Evolutionary conservation across 2,113 vertebrate species (phyloP).

Genomic region (Cebus imitator): DNA sequence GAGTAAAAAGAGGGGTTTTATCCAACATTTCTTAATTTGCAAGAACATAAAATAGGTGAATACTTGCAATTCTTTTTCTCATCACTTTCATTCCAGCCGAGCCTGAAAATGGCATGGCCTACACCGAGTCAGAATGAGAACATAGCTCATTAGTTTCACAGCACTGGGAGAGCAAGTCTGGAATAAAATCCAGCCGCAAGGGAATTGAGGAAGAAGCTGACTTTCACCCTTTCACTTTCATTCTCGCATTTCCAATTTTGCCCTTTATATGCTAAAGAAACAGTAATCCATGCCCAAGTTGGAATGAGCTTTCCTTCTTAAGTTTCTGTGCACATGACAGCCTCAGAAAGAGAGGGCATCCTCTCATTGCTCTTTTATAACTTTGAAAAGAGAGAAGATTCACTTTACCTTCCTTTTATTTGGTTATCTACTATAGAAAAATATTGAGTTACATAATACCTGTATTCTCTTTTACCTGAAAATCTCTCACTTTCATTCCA

Average conservation of each 20-base stretch:
- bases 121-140: background rate
- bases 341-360: background rate
- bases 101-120: background rate
- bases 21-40: background rate
- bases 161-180: background rate
- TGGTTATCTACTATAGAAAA: background rate
- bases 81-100: background rate
- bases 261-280: background rate
- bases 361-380: background rate
- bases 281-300: background rate
- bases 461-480: background rate
- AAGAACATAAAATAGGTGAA: conserved; percentile 48
- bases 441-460: background rate
- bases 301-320: background rate
- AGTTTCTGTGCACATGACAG: background rate
- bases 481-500: background rate
- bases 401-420: background rate
- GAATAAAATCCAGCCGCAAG: background rate
- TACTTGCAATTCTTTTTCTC: background rate
- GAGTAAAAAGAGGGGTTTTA: background rate
- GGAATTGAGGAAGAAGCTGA: background rate
- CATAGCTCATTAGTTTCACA: background rate
- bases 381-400: background rate
- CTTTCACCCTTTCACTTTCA: background rate
- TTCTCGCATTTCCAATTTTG: background rate